Percentiles rank a stretch among this genome's conserved stretches.
These are phyloP conservation scores for Phyllotreta striolata DNA, from an alignment of 2,888 invertebrate genomes.

Conservation along the genomic window DNA sequence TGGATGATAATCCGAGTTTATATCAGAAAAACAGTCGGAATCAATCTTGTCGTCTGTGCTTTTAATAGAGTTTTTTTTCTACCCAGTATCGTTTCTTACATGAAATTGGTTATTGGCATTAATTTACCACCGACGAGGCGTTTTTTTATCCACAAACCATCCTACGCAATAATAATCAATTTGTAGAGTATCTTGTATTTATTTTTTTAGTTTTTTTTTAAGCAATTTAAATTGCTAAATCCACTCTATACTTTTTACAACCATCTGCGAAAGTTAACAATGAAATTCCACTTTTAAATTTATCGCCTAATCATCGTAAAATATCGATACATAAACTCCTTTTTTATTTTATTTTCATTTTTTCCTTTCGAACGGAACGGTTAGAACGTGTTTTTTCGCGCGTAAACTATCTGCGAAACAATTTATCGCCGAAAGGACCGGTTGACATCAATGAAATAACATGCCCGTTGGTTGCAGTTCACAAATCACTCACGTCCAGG, in stretches of 20 bases:
- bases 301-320: too few relatives aligned
- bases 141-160: too few relatives aligned
- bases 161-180: too few relatives aligned
- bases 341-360: background rate
- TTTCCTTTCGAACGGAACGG: slow-evolving; percentile 18
- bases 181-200: too few relatives aligned
- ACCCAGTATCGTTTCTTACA: background rate
- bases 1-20: slow-evolving; percentile 12
- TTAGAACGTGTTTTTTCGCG: slow-evolving; percentile 25
- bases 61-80: background rate
- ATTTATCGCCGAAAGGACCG: slow-evolving; percentile 26
- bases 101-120: too few relatives aligned
- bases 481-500: slow-evolving; percentile 21
- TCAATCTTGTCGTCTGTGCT: background rate
- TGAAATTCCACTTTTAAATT: too few relatives aligned
- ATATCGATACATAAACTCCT: too few relatives aligned
- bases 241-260: too few relatives aligned
- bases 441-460: slow-evolving; percentile 28
- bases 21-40: slow-evolving; percentile 2
- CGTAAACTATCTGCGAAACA: slow-evolving; percentile 27
- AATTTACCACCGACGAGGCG: too few relatives aligned
- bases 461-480: slow-evolving; percentile 25
- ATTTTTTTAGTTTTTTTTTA: too few relatives aligned
- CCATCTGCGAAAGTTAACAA: too few relatives aligned
- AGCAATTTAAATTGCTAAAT: too few relatives aligned